Evolutionary conservation across 2,888 invertebrate species (phyloP), one percentile per base, ranked within the genome.

Genomic region (Aelia acuminata): DNA sequence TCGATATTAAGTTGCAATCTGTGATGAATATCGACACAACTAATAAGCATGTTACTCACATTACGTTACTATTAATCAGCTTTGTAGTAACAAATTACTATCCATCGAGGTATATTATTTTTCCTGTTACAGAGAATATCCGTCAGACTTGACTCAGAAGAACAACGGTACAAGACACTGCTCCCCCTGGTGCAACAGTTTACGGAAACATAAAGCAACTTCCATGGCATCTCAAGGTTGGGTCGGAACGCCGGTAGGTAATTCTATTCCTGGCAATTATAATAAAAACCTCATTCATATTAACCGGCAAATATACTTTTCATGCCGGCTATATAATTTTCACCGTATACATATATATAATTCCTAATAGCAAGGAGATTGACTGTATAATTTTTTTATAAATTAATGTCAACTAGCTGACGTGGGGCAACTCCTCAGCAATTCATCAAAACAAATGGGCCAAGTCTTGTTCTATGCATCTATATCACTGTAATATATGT

Each of bases 241-340:
- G 10, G n/a, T n/a, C n/a, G n/a, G n/a, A n/a, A 43, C 39, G 11
- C 22, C 20, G 43, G 43, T 43, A 22, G 22, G 5, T 43, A 75
- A 43, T 43, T n/a, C 22, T 80, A 80, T 80, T 47, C 80, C 31
- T 22, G 22, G 43, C 43, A 43, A 80, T 80, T 80, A 80, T 43
- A 80, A 80, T 80, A 80, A 80, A 80, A 43, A 80, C n/a, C 80
- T 43, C 80, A 80, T 80, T 80, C 80, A 80, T 80, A 80, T 80
- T 80, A 80, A 43, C 43, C 11, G 80, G n/a, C 11, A 80, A 80
- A 80, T 80, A 80, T 80, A 43, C 43, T 80, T 80, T 39, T 80
- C 80, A 11, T 80, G 43, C 43, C n/a, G 10, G n/a, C 80, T 80
- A 80, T 80, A 47, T 80, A 80, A 80, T 80, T 80, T 80, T 80